phyloP scores from a whole-genome alignment of 2,888 invertebrate species.

The Pseudococcus jackbeardsleyi region DNA sequence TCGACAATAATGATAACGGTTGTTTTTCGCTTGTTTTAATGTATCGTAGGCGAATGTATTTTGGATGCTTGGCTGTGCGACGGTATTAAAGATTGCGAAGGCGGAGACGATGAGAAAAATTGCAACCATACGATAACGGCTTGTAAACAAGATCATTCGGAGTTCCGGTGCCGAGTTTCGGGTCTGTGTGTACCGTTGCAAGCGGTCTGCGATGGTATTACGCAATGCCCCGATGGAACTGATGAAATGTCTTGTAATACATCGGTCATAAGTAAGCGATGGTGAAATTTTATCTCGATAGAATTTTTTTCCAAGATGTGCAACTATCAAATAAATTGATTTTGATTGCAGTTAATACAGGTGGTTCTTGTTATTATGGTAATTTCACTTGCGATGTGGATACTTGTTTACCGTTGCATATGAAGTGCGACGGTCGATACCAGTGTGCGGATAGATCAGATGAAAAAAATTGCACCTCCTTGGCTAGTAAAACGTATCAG shows the following conservation, averaged over 20 bases:
- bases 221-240: constrained; percentile 75
- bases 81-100: constrained; percentile 74
- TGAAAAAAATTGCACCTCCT: constrained; percentile 76
- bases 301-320: not conserved
- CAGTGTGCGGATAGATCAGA: constrained; percentile 84
- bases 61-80: constrained; percentile 77
- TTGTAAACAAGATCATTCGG: constrained; percentile 69
- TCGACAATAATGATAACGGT: not conserved
- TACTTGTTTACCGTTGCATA: constrained; percentile 75
- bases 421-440: constrained; percentile 77
- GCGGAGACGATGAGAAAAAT: constrained; percentile 76
- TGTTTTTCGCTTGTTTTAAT: not conserved
- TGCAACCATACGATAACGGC: constrained; percentile 70
- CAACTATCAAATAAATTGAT: too few relatives aligned
- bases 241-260: constrained; percentile 71
- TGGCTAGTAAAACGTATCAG: constrained; percentile 59
- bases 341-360: constrained; percentile 69
- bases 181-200: constrained; percentile 75
- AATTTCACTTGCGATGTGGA: constrained; percentile 76
- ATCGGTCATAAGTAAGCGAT: not conserved
- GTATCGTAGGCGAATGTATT: constrained; percentile 74
- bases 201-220: constrained; percentile 73
- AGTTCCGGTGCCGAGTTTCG: constrained; percentile 76
- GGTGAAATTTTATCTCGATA: not conserved
- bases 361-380: constrained; percentile 72